A percentile compares a stretch with the other conserved stretches of the same genome.
Evolutionary conservation across 2,797 vertebrate species (phyloP).

Genomic region (Hylomyscus alleni): DNA sequence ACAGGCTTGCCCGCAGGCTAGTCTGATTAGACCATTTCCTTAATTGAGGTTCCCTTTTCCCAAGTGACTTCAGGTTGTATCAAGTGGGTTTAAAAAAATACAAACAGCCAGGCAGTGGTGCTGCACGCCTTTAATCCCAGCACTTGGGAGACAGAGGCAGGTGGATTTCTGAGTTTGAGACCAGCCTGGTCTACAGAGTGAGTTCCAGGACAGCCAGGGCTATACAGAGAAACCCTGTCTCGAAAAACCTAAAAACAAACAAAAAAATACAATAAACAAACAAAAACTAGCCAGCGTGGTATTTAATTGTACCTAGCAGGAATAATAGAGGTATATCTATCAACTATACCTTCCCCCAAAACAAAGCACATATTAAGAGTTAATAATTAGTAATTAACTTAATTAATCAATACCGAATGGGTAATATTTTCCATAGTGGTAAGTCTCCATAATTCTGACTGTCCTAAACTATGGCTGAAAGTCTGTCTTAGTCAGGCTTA

Average conservation of each 20-base stretch:
- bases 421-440: background rate
- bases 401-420: background rate
- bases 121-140: too few relatives aligned
- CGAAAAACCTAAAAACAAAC: background rate
- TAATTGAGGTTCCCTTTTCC: background rate
- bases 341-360: background rate
- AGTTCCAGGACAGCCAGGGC: too few relatives aligned
- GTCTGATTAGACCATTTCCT: background rate
- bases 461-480: background rate
- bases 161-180: too few relatives aligned
- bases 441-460: background rate
- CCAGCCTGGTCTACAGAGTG: too few relatives aligned
- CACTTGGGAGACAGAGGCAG: too few relatives aligned
- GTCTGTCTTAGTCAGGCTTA: background rate
- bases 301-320: background rate
- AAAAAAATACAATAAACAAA: too few relatives aligned
- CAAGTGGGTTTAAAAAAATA: background rate
- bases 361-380: background rate
- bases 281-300: background rate
- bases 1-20: background rate
- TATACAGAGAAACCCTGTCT: too few relatives aligned
- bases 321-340: background rate
- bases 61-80: background rate
- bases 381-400: background rate
- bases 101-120: background rate